phyloP scores from a whole-genome alignment of 2,888 invertebrate genomes.

The Leptopterna dolabrata region DNA sequence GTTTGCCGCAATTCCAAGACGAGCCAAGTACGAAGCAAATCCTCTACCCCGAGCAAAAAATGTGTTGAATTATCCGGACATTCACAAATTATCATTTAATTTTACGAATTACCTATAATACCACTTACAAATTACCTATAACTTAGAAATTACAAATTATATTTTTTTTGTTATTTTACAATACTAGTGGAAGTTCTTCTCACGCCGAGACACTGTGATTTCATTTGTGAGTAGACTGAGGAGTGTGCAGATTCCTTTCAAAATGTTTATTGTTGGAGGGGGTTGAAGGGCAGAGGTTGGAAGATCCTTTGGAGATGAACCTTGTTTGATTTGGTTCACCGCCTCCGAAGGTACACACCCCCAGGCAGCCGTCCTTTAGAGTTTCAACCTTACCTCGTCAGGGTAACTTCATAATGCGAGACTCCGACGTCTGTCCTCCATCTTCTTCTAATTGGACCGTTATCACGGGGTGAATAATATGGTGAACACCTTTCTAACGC shows the following conservation, averaged over 20 bases:
- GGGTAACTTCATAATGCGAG: neutral
- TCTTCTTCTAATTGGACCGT: neutral
- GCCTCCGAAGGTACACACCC: slow-evolving; percentile 34
- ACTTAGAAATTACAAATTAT: too few relatives aligned
- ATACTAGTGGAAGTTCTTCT: neutral
- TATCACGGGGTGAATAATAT: neutral
- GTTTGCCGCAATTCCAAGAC: too few relatives aligned
- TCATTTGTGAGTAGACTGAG: neutral
- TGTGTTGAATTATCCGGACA: too few relatives aligned
- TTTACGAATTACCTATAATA: too few relatives aligned
- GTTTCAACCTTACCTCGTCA: neutral
- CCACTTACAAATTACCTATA: too few relatives aligned
- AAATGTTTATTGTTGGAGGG: neutral
- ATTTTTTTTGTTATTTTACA: too few relatives aligned
- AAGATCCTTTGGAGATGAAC: slow-evolving; percentile 25
- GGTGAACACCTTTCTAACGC: neutral
- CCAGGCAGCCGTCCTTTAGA: neutral
- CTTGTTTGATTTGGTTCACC: slow-evolving; percentile 37
- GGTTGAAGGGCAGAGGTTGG: neutral
- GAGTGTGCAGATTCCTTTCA: neutral
- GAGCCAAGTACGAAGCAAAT: too few relatives aligned
- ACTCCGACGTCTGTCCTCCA: neutral
- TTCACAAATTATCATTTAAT: too few relatives aligned
- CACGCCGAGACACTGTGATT: neutral
- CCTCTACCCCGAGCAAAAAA: too few relatives aligned